Evolutionary conservation across 2,797 vertebrate species (phyloP).

Genomic region (Xerus rutilus): DNA sequence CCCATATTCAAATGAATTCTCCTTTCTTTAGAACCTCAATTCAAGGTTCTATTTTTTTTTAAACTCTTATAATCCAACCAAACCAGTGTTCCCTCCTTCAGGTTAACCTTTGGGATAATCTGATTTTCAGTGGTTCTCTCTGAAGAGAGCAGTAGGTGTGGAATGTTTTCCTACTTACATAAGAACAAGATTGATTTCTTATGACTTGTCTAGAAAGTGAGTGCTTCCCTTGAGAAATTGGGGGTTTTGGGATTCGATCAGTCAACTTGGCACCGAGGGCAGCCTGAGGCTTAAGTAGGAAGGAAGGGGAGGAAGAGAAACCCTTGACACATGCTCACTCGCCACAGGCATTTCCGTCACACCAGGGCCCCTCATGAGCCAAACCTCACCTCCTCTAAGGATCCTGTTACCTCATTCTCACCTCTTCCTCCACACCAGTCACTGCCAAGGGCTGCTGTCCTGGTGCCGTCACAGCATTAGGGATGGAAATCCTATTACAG

Average conservation of each 20-base stretch:
- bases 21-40: not conserved
- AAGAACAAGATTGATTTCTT: not conserved
- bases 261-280: not conserved
- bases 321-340: fast-evolving
- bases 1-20: not conserved
- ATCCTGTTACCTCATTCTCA: not conserved
- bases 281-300: not conserved
- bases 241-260: not conserved
- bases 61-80: not conserved
- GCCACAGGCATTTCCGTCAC: not conserved
- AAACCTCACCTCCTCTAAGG: not conserved
- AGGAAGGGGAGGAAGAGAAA: not conserved
- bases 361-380: not conserved
- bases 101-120: not conserved
- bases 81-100: not conserved
- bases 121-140: not conserved
- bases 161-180: not conserved
- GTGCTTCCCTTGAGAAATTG: not conserved
- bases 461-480: not conserved
- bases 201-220: slow-evolving; percentile 40
- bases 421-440: not conserved
- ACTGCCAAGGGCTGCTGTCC: not conserved
- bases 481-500: not conserved
- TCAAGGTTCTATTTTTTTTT: not conserved
- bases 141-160: not conserved